These are phyloP conservation scores for Linnaemya vulpina DNA, from an alignment of 2,888 invertebrate genomes.

Conservation along the genomic window DNA sequence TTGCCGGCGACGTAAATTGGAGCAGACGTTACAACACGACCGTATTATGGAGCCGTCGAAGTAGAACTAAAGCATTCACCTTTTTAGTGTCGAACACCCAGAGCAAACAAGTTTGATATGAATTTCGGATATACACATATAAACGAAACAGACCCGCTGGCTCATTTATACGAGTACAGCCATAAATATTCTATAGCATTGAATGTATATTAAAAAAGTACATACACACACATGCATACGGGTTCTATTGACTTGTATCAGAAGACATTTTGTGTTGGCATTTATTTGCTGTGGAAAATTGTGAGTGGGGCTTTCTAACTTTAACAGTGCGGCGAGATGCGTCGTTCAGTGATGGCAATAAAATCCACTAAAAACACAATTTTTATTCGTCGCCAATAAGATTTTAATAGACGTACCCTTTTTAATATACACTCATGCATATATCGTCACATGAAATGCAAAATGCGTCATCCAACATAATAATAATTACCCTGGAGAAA, in stretches of 20 bases:
- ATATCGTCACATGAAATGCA: no score
- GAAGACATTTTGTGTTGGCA: not conserved
- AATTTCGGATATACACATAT: slow-evolving; percentile 53
- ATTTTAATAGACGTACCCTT: no score
- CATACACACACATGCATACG: no score
- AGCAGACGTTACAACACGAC: slow-evolving; percentile 47
- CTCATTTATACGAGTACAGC: no score
- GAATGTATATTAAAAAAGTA: no score
- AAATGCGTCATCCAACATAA: no score
- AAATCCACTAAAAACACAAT: no score
- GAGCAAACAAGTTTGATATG: slow-evolving; percentile 62
- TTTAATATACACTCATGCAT: no score
- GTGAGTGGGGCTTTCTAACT: not conserved
- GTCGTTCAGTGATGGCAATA: not conserved
- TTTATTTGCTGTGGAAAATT: not conserved
- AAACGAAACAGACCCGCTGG: slow-evolving; percentile 13
- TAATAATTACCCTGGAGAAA: no score
- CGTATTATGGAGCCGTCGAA: slow-evolving; percentile 49
- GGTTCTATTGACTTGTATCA: not conserved
- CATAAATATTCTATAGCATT: not conserved
- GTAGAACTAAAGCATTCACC: slow-evolving; percentile 63
- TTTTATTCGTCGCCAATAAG: no score
- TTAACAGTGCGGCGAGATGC: no score
- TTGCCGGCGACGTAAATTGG: not conserved
- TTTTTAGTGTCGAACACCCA: slow-evolving; percentile 47